Percentiles rank a stretch among this genome's conserved stretches.
These are phyloP conservation scores for Drosophila aldrichi DNA, from an alignment of 2,888 invertebrate species.

Conservation along the genomic window DNA sequence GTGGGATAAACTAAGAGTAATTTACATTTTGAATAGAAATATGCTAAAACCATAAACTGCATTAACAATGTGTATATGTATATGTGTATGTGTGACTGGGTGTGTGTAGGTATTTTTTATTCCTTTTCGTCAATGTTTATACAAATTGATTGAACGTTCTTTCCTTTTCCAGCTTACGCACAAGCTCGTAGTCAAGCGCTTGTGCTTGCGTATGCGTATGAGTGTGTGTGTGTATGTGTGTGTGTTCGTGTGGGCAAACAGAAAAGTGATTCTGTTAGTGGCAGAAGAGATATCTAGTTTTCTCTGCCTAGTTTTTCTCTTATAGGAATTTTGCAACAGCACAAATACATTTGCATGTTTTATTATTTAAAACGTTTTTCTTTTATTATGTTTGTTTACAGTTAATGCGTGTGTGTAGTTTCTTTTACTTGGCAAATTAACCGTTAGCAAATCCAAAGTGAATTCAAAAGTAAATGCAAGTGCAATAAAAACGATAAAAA, in stretches of 20 bases:
- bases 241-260: background rate
- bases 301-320: constrained; percentile 23
- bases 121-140: constrained; percentile 25
- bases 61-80: constrained; percentile 43
- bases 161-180: constrained; percentile 6
- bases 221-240: background rate
- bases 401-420: constrained; percentile 11
- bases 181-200: background rate
- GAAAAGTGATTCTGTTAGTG: constrained; percentile 2
- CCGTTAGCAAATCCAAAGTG: constrained; percentile 28
- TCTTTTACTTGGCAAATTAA: constrained; percentile 21
- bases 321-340: constrained; percentile 58
- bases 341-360: constrained; percentile 35
- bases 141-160: constrained; percentile 52
- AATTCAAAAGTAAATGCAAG: constrained; percentile 50
- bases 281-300: constrained; percentile 3
- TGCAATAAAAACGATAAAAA: constrained; percentile 43
- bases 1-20: constrained; percentile 28
- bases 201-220: background rate
- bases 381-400: constrained; percentile 35
- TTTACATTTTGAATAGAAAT: constrained; percentile 44
- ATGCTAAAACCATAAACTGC: constrained; percentile 43
- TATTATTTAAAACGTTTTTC: background rate
- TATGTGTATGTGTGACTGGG: constrained; percentile 11
- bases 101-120: background rate